phyloP scores from a whole-genome alignment of 2,113 vertebrate species.

The Thalassoma bifasciatum region DNA sequence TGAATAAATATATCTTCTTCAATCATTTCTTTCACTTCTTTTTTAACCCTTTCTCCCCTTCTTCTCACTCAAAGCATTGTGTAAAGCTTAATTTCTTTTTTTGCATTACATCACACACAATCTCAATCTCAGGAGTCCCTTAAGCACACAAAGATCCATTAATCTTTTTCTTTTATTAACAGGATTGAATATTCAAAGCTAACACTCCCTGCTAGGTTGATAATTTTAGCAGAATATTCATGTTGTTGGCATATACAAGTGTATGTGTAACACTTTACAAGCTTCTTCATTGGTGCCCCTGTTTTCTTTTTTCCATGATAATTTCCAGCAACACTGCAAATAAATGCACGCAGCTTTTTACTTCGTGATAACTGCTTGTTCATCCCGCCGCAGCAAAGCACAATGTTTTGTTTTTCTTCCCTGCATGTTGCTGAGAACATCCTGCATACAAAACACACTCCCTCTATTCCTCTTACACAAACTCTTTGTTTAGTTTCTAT shows the following conservation, averaged over 20 bases:
- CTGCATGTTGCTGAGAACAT: conserved; percentile 24
- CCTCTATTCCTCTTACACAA: not conserved
- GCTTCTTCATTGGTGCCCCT: conserved; percentile 23
- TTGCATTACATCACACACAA: not conserved
- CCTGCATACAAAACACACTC: conserved; percentile 36
- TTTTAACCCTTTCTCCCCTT: not conserved
- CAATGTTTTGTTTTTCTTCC: conserved; percentile 29
- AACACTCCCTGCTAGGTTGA: not conserved
- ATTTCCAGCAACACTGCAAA: conserved; percentile 35
- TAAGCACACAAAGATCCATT: not conserved
- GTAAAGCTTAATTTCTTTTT: not conserved
- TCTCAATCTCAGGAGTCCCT: not conserved
- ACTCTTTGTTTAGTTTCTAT: not conserved
- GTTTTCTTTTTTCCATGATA: conserved; percentile 26
- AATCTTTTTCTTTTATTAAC: not conserved
- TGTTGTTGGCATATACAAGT: not conserved
- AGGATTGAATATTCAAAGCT: conserved; percentile 24
- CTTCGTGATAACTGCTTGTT: conserved; percentile 29
- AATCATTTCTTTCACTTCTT: conserved; percentile 11
- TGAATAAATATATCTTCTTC: conserved; percentile 57
- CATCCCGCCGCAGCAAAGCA: conserved; percentile 28
- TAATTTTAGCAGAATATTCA: not conserved
- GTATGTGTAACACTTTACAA: not conserved
- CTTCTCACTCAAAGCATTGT: no score
- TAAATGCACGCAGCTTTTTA: conserved; percentile 36